Percentiles rank a stretch among this genome's conserved stretches.
These are phyloP conservation scores for Sinodicranocentrus sp. DNA, from an alignment of 2,888 invertebrate species.

Conservation along the genomic window DNA sequence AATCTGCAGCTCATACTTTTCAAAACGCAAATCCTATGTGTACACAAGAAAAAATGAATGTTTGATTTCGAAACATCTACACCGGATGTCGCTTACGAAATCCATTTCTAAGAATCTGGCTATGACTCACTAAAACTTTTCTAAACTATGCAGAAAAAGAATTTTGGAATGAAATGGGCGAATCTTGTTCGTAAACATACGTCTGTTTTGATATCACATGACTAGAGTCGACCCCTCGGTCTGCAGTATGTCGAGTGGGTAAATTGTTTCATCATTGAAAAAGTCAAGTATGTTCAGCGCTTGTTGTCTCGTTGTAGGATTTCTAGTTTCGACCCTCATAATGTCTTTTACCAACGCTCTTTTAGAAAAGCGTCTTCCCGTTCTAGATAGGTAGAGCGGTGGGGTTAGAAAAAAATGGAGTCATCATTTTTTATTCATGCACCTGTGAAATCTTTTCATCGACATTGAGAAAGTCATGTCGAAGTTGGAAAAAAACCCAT, in stretches of 20 bases:
- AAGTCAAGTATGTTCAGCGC: not conserved
- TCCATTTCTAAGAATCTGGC: not conserved
- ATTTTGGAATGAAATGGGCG: not conserved
- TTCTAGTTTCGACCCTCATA: no score
- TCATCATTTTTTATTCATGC: slow-evolving; percentile 46
- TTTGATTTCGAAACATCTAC: not conserved
- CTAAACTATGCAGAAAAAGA: not conserved
- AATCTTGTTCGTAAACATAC: not conserved
- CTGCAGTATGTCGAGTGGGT: not conserved
- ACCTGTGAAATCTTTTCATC: slow-evolving; percentile 12
- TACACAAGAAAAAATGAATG: not conserved
- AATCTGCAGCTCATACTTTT: no score
- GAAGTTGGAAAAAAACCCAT: no score
- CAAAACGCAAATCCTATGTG: no score
- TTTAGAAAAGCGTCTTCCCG: no score
- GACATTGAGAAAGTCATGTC: no score
- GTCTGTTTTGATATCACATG: no score
- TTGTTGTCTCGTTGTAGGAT: no score
- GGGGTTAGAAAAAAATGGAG: slow-evolving; percentile 10
- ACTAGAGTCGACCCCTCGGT: not conserved
- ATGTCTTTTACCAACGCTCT: no score
- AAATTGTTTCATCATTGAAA: slow-evolving; percentile 6
- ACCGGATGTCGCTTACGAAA: not conserved
- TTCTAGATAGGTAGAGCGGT: no score
- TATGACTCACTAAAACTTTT: not conserved